These are phyloP conservation scores for Sycophila sp. DNA, from an alignment of 1,140 invertebrate species.

Conservation along the genomic window DNA sequence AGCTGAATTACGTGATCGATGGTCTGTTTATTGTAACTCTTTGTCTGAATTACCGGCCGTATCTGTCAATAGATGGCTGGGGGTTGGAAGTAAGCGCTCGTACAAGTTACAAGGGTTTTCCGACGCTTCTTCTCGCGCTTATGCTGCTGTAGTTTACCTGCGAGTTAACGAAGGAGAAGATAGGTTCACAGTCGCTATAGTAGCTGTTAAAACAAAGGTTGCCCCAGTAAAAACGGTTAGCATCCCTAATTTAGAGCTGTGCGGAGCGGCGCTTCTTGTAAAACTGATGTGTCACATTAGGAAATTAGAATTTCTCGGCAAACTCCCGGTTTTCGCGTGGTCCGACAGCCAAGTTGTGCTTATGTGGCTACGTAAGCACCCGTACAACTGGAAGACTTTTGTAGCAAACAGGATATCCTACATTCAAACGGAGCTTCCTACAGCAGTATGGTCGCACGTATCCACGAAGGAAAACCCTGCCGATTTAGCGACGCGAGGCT, in stretches of 20 bases:
- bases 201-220: neutral
- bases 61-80: neutral
- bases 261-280: constrained; percentile 11
- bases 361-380: neutral
- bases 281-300: neutral
- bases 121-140: neutral
- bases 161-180: neutral
- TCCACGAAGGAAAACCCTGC: constrained; percentile 21
- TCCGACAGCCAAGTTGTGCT: constrained; percentile 5
- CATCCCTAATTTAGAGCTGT: constrained; percentile 35
- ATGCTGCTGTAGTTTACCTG: neutral
- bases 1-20: neutral
- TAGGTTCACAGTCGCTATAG: neutral
- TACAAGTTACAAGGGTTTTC: neutral
- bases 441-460: constrained; percentile 25
- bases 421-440: constrained; percentile 43
- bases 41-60: neutral
- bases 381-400: neutral
- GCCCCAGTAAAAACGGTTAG: constrained; percentile 3
- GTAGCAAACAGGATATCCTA: constrained; percentile 50
- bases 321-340: constrained; percentile 4
- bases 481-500: neutral
- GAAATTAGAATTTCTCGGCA: neutral
- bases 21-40: neutral
- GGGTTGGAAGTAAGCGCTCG: neutral